Conservation (phyloP, 2,797 vertebrate species). For the Chelonia mydas region DNA sequence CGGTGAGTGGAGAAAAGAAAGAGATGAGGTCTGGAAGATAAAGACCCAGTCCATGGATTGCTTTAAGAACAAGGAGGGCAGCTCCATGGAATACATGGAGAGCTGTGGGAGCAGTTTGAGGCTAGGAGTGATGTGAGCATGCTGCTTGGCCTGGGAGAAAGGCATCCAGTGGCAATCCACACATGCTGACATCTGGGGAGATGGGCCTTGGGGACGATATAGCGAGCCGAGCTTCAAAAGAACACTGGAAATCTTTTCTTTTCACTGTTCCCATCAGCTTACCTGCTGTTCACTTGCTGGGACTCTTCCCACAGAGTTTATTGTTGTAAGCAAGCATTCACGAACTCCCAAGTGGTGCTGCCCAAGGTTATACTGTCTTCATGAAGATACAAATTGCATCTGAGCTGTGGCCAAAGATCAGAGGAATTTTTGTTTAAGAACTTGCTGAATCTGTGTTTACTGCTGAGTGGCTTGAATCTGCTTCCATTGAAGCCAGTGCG, state of each 20-base stretch:
- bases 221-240: neutral
- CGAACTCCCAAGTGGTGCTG: neutral
- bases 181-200: neutral
- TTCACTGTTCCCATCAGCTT: neutral
- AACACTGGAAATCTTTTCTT: neutral
- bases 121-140: neutral
- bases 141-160: neutral
- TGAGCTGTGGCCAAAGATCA: constrained; percentile 42
- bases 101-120: neutral
- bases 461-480: constrained; percentile 53
- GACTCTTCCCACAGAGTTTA: neutral
- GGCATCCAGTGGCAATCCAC: neutral
- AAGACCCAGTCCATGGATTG: neutral
- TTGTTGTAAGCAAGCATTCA: neutral
- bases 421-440: neutral
- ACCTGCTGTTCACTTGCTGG: rapidly evolving
- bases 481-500: constrained; percentile 4
- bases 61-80: neutral
- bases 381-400: constrained; percentile 4
- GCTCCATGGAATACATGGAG: neutral
- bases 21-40: neutral
- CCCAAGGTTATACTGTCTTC: constrained; percentile 44
- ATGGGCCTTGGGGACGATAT: neutral
- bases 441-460: neutral
- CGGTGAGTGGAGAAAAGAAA: neutral